Conservation (phyloP, 2,888 invertebrate species). For the Bursaphelenchus okinawaensis region DNA sequence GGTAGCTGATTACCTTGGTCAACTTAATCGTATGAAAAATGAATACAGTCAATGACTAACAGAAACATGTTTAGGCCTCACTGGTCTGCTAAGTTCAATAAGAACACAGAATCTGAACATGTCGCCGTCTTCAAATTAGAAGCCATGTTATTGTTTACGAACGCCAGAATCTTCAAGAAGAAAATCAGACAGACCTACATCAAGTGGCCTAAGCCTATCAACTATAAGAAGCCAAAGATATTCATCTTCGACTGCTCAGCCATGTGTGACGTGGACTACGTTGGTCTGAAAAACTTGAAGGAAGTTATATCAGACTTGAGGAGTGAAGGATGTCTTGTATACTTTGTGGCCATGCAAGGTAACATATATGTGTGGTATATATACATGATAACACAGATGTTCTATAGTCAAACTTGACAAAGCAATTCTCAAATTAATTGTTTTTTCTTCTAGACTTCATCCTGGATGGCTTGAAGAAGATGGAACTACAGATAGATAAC, state of each 20-base stretch:
- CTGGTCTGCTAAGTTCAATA: constrained; percentile 11
- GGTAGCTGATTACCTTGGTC: neutral
- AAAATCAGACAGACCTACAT: constrained; percentile 40
- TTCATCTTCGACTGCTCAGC: constrained; percentile 23
- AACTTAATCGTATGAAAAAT: neutral
- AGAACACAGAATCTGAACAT: constrained; percentile 1
- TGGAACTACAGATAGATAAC: neutral
- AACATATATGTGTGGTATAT: too few relatives aligned
- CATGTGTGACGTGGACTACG: constrained; percentile 13
- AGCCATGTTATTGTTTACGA: constrained; percentile 60
- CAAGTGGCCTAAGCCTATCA: neutral
- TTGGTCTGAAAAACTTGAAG: neutral
- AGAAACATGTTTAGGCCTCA: constrained; percentile 15
- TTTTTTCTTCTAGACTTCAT: neutral
- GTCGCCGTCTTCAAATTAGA: constrained; percentile 60
- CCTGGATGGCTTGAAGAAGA: neutral
- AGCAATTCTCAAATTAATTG: too few relatives aligned
- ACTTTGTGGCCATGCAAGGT: neutral
- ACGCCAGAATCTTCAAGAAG: constrained; percentile 58
- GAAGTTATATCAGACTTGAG: neutral
- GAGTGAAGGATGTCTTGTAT: neutral
- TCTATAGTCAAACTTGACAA: too few relatives aligned
- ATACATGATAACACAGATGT: neutral
- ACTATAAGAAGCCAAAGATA: neutral
- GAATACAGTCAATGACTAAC: too few relatives aligned